Evolutionary conservation across 2,113 vertebrate genomes (phyloP).

Genomic region (Brachirus orientalis): DNA sequence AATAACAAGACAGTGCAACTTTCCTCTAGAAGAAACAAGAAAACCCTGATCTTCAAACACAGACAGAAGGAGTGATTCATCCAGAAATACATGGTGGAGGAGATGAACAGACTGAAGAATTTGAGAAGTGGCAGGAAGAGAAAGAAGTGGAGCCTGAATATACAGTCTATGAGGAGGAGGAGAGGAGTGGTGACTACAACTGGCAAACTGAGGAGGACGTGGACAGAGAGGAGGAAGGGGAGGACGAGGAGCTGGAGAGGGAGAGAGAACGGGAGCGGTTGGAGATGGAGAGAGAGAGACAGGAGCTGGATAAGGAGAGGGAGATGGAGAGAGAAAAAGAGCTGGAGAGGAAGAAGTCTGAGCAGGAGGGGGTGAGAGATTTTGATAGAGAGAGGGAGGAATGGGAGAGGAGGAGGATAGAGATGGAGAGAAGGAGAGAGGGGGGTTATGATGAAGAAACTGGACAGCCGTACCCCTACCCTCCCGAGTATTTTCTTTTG

Average conservation of each 20-base stretch:
- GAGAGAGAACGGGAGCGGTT: slow-evolving; percentile 57
- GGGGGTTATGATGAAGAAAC: slow-evolving; percentile 61
- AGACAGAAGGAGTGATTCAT: slow-evolving; percentile 18
- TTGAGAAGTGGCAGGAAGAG: slow-evolving; percentile 15
- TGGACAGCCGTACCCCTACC: slow-evolving; percentile 56
- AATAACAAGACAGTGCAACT: not conserved
- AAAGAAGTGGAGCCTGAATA: not conserved
- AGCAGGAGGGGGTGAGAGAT: slow-evolving; percentile 42
- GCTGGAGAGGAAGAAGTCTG: slow-evolving; percentile 33
- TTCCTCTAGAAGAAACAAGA: slow-evolving; percentile 52
- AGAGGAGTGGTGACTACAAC: slow-evolving; percentile 67
- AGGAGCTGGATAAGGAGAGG: slow-evolving; percentile 48
- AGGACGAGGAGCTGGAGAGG: slow-evolving; percentile 47
- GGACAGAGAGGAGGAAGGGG: slow-evolving; percentile 59
- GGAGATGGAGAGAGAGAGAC: slow-evolving; percentile 59
- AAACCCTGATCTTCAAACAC: slow-evolving; percentile 34
- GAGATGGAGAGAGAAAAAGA: slow-evolving; percentile 36
- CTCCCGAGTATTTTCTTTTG: slow-evolving; percentile 69
- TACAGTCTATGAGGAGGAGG: slow-evolving; percentile 56
- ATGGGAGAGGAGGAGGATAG: slow-evolving; percentile 61
- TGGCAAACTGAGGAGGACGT: slow-evolving; percentile 66
- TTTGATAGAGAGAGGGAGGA: slow-evolving; percentile 55
- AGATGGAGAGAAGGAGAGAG: slow-evolving; percentile 59
- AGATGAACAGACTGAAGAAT: slow-evolving; percentile 13
- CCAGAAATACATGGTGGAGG: slow-evolving; percentile 5